Base-by-base conservation (phyloP, 35 echinoderm and acorn worm genomes). In the Nesometra sesokonis region DNA sequence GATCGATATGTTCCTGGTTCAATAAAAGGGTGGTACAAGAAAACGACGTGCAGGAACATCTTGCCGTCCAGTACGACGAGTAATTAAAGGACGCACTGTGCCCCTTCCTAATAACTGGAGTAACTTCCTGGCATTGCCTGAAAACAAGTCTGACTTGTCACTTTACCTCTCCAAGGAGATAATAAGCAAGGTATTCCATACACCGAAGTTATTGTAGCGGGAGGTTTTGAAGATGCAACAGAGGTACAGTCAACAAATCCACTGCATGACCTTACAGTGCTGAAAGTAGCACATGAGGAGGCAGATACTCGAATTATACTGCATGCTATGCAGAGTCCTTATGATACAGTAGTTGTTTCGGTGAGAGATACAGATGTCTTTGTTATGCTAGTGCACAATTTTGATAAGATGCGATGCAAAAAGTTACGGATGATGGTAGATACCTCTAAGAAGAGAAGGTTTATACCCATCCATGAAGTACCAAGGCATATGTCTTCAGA, bases 361-460 rank as follows among this genome's bases (percentile, higher is more conserved):
- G 80, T 82, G 19, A 82, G 80, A 82, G 80, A 82, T 34, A 82
- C 30, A 33, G 80, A 82, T 82, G 80, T 8, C 80, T 82, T 82
- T 34, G 19, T 82, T 34, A 82, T 82, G 30, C 80, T 82, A 32
- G 78, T 80, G 35, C 21, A 82, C 35, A 30, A 82, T 2, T 82
- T 82, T 82, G 35, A 32, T 34, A 82, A 82, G 80, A 8, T 82
- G 80, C 80, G 30, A 82, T 82, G 3, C 80, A 82, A 82, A 34
- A 82, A 82, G 30, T 34, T 82, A 34, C 21, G 30, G 30, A 82
- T 82, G 80, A 82, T 82, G 80, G 80, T 34, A 82, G 80, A 34
- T 30, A 82, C 80, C 32, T 82, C 80, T 82, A 82, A 8, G 3
- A 34, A 33, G 35, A 7, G 80, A 82, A 82, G 80, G 35, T 82